Evolutionary conservation across 2,888 invertebrate species (phyloP), one percentile per base, ranked within the genome.

Genomic region (Gandaritis pyraliata): DNA sequence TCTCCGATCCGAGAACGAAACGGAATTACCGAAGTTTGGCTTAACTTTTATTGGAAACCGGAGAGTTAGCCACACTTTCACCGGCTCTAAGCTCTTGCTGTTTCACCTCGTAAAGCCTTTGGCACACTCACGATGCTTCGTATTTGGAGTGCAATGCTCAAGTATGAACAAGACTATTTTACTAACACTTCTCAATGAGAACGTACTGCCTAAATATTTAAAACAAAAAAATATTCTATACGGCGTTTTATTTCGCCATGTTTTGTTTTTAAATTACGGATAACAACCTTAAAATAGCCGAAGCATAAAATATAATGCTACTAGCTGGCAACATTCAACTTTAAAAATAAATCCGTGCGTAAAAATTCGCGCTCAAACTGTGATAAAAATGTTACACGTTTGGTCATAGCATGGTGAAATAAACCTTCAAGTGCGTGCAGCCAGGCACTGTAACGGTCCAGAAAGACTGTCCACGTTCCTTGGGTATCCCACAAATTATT

Each of bases 31-130:
- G 61, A 62, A 69, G 66, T 69, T 66, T 55, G 36, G 47, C 55
- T 45, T 46, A 77, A 80, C 72, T 80, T 80, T 75, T 78, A 79
- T 79, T 77, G 71, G 72, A 64, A 72, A 72, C 73, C 69, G 61
- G 68, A 55, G 73, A 74, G 73, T 75, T 72, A 72, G 71, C 64
- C 73, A 57, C 71, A 68, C 67, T 69, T 67, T 65, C 53, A 49
- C 56, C 49, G 53, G 41, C 58, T 61, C 57, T 47, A 63, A 23
- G 51, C 29, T 33, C 23, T 48, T 56, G 49, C 43, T 51, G 48
- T 53, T 58, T 58, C 62, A 69, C 62, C 62, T 59, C 55, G 54
- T 48, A 30, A 33, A 36, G 49, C 50, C 49, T 57, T 50, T 51
- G 50, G 41, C 11, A 55, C 39, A 62, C 13, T 33, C 33, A 33